Conservation (phyloP, 2,888 invertebrate species). For the Cheilosia impressa region DNA sequence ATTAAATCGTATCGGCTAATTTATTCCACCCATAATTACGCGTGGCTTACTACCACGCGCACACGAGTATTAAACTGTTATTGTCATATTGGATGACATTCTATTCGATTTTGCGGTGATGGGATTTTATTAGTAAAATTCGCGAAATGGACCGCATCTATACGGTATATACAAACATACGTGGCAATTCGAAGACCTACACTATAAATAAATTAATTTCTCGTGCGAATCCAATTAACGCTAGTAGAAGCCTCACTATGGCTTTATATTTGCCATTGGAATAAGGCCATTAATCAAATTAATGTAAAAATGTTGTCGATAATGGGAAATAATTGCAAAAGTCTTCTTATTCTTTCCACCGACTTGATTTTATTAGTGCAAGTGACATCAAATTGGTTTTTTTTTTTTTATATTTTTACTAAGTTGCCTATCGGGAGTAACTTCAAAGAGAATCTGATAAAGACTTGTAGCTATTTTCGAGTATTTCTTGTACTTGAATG, state of each 20-base stretch:
- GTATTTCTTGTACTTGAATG: too few species aligned
- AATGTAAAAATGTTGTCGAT: background rate
- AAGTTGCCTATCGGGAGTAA: too few species aligned
- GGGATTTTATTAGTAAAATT: background rate
- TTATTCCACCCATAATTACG: slow-evolving; percentile 9
- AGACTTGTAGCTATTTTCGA: too few species aligned
- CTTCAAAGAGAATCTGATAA: too few species aligned
- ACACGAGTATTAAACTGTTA: background rate
- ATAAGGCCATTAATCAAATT: slow-evolving; percentile 1
- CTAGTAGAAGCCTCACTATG: background rate
- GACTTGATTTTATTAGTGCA: too few species aligned
- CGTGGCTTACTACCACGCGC: slow-evolving; percentile 9
- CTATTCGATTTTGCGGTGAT: too few species aligned
- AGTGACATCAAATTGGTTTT: too few species aligned
- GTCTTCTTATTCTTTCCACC: too few species aligned
- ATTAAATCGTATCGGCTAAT: slow-evolving; percentile 20
- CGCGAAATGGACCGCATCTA: background rate
- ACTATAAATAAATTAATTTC: slow-evolving; percentile 16
- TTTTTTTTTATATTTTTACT: too few species aligned
- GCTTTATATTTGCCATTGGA: background rate
- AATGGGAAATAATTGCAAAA: background rate
- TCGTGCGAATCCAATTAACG: slow-evolving; percentile 29
- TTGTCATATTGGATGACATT: too few species aligned
- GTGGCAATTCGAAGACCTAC: background rate
- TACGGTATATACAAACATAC: background rate